Percentiles rank a stretch among this genome's conserved stretches.
Conservation (phyloP, 37 sponge, comb jelly and placozoan genomes). For the Bolinopsis microptera region DNA sequence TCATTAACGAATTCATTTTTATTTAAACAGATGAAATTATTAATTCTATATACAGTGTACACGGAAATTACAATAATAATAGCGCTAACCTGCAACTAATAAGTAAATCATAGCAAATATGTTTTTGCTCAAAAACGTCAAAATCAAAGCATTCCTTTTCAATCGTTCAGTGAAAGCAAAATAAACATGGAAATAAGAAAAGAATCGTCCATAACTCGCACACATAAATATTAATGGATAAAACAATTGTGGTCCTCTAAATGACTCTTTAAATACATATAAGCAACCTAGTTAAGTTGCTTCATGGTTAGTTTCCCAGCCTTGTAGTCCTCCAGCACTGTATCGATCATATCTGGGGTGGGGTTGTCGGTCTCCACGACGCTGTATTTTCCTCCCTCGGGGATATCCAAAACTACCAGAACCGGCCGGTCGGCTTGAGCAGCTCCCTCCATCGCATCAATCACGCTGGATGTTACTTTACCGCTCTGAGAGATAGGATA, state of each 20-base stretch:
- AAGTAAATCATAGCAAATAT: too few species aligned
- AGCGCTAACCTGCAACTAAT: not conserved
- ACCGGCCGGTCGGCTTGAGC: not conserved
- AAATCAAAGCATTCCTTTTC: not conserved
- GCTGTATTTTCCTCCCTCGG: constrained; percentile 42
- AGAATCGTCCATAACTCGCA: too few species aligned
- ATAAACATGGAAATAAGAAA: too few species aligned
- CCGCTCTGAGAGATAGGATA: not conserved
- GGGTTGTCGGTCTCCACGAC: not conserved
- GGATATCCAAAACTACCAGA: constrained; percentile 32
- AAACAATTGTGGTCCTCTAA: too few species aligned
- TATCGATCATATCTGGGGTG: not conserved
- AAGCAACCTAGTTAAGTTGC: not conserved
- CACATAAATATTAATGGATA: too few species aligned
- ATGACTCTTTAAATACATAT: not conserved
- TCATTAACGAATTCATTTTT: not conserved
- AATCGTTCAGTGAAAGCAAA: not conserved
- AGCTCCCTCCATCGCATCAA: not conserved
- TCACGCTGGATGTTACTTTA: not conserved
- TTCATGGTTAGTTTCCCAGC: not conserved
- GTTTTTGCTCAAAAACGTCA: not conserved
- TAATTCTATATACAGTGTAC: not conserved
- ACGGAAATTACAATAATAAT: not conserved
- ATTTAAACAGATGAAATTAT: not conserved
- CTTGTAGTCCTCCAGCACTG: not conserved